Evolutionary conservation across 2,797 vertebrate genomes (phyloP), one percentile per base, ranked within the genome.

Genomic region (Chloroceryle inda): DNA sequence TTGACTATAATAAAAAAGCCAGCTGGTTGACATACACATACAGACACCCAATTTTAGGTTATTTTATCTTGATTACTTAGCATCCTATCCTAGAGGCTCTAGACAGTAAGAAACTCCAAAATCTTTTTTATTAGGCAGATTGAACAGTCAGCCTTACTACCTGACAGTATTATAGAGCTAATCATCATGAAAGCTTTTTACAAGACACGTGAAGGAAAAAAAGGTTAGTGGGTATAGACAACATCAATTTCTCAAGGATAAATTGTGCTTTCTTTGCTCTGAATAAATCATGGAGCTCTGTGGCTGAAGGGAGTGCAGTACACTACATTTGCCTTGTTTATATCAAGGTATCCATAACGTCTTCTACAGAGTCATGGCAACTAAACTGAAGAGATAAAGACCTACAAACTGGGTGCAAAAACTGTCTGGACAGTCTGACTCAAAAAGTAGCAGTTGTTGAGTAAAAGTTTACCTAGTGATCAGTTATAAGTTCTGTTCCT

Each of bases 11-110:
- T 12, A 66, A 18, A 17, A 73, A 86, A 69, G 9, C 24, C 8
- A 37, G 17, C 2, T 12, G 23, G 10, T 10, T 73, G 31, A 44
- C 8, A 66, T 31, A 29, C 0, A 3, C 3, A 1, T 14, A 69
- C 31, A 78, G 33, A 82, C 4, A 11, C 6, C 4, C 31, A 80
- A n/a, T 42, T 47, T 72, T 47, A n/a, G 13, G 9, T 47, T 47
- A 47, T 14, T 61, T 50, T 24, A 31, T 37, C 31, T 59, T 33
- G 33, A 31, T 45, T 49, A 37, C 22, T 33, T 55, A 38, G 35
- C 8, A 2, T 40, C 7, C 4, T 80, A 14, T 44, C 11, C 23
- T 61, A 69, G 50, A 61, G 18, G 13, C 3, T 15, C 3, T 42
- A 74, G 29, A 87, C 10, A 53, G 9, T 17, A 76, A 64, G 14